Base-by-base conservation (phyloP, 2,113 vertebrate species). In the Eudyptes chrysolophus region DNA sequence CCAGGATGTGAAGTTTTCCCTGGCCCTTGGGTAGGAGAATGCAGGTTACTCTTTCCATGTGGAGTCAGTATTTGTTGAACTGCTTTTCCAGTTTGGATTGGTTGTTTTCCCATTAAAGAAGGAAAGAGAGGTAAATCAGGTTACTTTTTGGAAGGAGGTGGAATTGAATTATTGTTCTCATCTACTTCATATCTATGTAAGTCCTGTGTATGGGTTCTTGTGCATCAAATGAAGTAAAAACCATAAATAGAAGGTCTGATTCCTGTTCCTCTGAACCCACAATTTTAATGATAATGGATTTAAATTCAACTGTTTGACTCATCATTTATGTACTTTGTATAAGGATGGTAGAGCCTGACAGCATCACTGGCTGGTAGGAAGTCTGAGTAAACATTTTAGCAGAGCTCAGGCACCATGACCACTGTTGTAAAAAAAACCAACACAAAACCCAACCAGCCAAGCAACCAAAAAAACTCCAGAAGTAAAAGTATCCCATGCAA, bases 121-220 rank as follows among this genome's bases (percentile, higher is more conserved):
- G 15, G 36, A 85, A 85, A 82, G 38, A 71, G n/a, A 65, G 9
- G 34, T 29, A 91, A 83, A 82, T 44, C 13, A 83, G 6, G 25
- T 80, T 14, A 52, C 4, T 57, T 85, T 75, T 86, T 69, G 34
- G 32, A 72, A 75, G n/a, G 25, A 85, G 11, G 4, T 55, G 20
- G 24, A 68, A 52, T 26, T 15, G 32, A 70, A 54, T 74, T 91
- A 25, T 44, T 80, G 12, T 61, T 91, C 24, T 89, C 87, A 36
- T 16, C 27, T 78, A 26, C 44, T 84, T 89, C 10, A 16, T 84
- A 13, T n/a, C 22, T 70, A 2, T n/a, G 19, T 36, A 82, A 95
- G 13, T 13, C 16, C 11, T 1, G 0, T n/a, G 4, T 0, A 2
- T 13, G 16, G 4, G 14, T 65, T 85, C 71, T 94, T 80, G 36